Conservation (phyloP, 2,797 vertebrate genomes). For the Protonibea diacanthus region DNA sequence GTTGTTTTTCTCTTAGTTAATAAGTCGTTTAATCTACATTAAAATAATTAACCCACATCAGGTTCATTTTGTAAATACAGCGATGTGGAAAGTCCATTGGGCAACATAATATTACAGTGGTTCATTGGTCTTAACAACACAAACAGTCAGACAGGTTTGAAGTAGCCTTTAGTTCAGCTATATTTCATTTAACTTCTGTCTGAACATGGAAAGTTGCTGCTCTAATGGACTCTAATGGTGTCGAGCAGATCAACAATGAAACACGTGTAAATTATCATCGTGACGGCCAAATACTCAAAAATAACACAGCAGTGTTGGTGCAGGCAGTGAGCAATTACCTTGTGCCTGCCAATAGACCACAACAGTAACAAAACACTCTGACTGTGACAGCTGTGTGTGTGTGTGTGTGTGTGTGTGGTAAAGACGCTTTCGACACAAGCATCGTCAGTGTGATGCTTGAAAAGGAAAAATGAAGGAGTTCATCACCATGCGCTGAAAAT, state of each 20-base stretch:
- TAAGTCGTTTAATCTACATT: too few species aligned
- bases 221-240: background rate
- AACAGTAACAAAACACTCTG: constrained; percentile 9
- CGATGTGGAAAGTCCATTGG: background rate
- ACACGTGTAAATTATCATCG: background rate
- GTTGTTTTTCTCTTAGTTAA: too few species aligned
- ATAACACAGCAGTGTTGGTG: background rate
- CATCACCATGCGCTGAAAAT: constrained; percentile 1
- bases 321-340: background rate
- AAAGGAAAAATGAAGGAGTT: background rate
- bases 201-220: background rate
- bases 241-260: background rate
- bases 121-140: constrained; percentile 4
- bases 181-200: too few species aligned
- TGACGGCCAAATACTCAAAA: background rate
- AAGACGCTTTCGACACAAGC: too few species aligned
- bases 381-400: constrained; percentile 19
- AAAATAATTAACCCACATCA: too few species aligned
- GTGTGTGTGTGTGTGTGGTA: constrained; percentile 1
- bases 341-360: too few species aligned
- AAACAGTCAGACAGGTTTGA: background rate
- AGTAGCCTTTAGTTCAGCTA: background rate
- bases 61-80: background rate
- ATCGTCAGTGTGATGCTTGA: background rate
- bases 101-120: background rate